Conservation (phyloP, 2,888 invertebrate genomes). For the Epinotia bilunana region DNA sequence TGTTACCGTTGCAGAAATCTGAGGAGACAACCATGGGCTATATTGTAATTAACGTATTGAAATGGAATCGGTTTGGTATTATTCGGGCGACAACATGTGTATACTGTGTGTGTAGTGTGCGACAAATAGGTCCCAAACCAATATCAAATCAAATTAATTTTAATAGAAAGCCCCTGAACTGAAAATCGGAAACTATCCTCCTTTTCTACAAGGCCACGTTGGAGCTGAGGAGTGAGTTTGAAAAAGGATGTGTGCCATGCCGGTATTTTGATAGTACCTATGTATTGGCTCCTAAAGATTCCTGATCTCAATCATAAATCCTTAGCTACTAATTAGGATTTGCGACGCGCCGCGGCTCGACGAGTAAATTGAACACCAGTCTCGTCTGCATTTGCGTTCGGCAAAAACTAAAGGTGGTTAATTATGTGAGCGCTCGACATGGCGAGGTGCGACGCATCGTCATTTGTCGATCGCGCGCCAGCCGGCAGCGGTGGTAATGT, state of each 20-base stretch:
- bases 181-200: no score
- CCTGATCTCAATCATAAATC: slow-evolving; percentile 16
- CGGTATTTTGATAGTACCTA: background rate
- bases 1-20: no score
- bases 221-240: no score
- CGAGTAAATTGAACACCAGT: slow-evolving; percentile 31
- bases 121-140: no score
- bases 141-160: no score
- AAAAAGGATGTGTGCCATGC: background rate
- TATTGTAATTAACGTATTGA: no score
- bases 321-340: slow-evolving; percentile 25
- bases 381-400: slow-evolving; percentile 25
- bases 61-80: no score
- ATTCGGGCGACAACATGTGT: no score
- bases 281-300: background rate
- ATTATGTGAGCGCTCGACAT: slow-evolving; percentile 61
- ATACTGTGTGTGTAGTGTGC: no score
- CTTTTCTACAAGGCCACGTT: no score
- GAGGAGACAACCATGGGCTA: no score
- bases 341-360: slow-evolving; percentile 13
- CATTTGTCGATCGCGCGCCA: slow-evolving; percentile 57
- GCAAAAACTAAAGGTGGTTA: slow-evolving; percentile 55
- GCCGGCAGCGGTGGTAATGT: slow-evolving; percentile 64
- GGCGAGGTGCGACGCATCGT: slow-evolving; percentile 49
- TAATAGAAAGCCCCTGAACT: no score